Base-by-base conservation (phyloP, 1,140 invertebrate species). In the Lordiphosa stackelbergi region DNA sequence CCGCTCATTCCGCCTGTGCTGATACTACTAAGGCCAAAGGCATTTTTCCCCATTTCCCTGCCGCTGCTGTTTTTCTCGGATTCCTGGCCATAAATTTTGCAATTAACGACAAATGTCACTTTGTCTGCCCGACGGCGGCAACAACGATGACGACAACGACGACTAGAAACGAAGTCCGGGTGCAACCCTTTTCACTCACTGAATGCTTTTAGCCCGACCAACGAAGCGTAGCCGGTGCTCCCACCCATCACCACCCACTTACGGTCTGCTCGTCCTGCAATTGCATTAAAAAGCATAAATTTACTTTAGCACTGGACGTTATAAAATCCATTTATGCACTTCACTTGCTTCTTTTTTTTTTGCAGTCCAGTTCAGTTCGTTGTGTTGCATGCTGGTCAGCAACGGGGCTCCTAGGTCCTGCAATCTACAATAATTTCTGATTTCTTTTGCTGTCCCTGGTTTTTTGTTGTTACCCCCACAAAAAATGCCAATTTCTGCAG, bases 261-360 rank as follows among this genome's bases (percentile, higher is more conserved):
- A 83, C 77, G 77, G 77, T 84, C 77, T 83, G 78, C 47, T 81
- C 75, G 75, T 72, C 63, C 75, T 83, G 77, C 77, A 83, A 83
- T 83, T 83, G 77, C 77, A 83, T 83, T 83, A 83, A 83, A 83
- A 83, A 83, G 78, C 77, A 83, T 83, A 83, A 83, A 83, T 83
- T 83, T 83, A 83, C 77, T 83, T 83, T 83, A 81, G 68, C 68
- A 79, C 69, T 73, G 72, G 72, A 83, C 77, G 77, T 81, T 83
- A 83, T 83, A 83, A 83, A 83, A 83, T 83, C 77, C 78, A 83
- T 83, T 83, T 83, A 84, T 83, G 77, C 77, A 83, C 77, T 83
- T 83, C 77, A 83, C 77, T 83, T 84, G 73, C 75, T 71, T 37
- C 64, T 60, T 57, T 65, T 69, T 73, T 46, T 46, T 40, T 36